Percentiles rank a stretch among this genome's conserved stretches.
These are phyloP conservation scores for Laterallus jamaicensis DNA, from an alignment of 2,113 vertebrate species.

Conservation along the genomic window DNA sequence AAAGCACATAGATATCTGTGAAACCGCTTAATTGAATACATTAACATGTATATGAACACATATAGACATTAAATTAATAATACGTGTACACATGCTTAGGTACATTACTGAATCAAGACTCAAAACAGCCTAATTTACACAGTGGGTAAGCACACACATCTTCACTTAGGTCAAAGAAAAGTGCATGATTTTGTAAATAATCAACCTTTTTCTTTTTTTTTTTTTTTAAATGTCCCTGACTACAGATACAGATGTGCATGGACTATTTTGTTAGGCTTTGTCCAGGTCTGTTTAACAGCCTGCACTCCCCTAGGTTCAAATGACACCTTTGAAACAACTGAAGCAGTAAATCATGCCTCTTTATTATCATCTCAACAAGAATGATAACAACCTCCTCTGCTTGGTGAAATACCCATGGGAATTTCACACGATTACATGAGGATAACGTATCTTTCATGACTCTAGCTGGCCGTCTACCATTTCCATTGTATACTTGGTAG, in stretches of 20 bases:
- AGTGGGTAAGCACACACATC: background rate
- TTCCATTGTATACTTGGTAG: constrained; percentile 35
- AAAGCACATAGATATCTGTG: background rate
- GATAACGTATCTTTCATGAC: constrained; percentile 32
- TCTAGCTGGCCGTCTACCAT: constrained; percentile 49
- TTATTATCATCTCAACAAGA: constrained; percentile 60
- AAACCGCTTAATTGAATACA: background rate
- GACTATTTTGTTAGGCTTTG: background rate
- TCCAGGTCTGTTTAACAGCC: constrained; percentile 20
- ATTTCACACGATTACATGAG: constrained; percentile 34
- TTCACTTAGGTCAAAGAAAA: background rate
- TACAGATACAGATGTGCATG: background rate
- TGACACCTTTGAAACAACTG: constrained; percentile 47
- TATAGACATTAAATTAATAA: background rate
- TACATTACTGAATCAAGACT: background rate
- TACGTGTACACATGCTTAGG: background rate
- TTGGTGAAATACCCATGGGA: constrained; percentile 37
- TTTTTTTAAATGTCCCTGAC: background rate
- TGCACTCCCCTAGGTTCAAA: constrained; percentile 3
- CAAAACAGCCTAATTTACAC: background rate
- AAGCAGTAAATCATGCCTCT: constrained; percentile 45
- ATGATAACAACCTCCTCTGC: constrained; percentile 39
- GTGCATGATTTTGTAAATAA: background rate
- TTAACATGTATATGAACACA: background rate
- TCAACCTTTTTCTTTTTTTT: background rate